Percentiles rank a stretch among this genome's conserved stretches.
Evolutionary conservation across 1,140 invertebrate genomes (phyloP).

Genomic region (Lasaia peninsularis): DNA sequence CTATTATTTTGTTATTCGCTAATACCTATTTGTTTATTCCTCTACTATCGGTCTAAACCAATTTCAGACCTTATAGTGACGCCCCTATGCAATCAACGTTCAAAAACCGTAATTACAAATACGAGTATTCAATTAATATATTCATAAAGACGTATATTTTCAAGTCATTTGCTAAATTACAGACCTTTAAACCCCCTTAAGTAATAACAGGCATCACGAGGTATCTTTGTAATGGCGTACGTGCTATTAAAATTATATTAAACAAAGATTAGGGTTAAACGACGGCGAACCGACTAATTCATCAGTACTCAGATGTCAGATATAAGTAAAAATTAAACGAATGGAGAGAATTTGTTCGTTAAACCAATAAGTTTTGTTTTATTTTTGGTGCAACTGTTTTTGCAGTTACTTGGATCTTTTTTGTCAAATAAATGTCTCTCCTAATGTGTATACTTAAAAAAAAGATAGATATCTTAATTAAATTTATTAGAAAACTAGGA

Average conservation of each 20-base stretch:
- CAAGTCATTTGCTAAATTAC: conserved; percentile 13
- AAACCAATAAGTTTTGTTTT: no score
- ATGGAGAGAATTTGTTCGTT: no score
- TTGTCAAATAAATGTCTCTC: no score
- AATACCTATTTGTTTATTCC: no score
- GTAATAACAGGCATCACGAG: conserved; percentile 23
- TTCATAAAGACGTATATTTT: conserved; percentile 13
- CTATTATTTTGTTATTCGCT: no score
- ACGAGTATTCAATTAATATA: conserved; percentile 8
- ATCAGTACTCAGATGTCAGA: neutral
- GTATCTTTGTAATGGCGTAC: conserved; percentile 27
- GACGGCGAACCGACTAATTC: conserved; percentile 21
- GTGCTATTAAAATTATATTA: conserved; percentile 58
- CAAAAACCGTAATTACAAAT: conserved; percentile 1
- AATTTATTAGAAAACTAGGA: no score
- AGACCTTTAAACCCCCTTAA: conserved; percentile 4
- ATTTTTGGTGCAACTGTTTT: no score
- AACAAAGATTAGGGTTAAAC: conserved; percentile 44
- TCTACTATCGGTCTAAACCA: neutral
- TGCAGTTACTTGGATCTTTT: no score
- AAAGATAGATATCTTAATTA: no score
- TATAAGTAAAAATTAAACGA: neutral
- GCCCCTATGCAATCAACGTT: neutral
- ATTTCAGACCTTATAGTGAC: conserved; percentile 2
- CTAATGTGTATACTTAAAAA: no score